Percentiles rank a stretch among this genome's conserved stretches.
Conservation (phyloP, 2,888 invertebrate species). For the Rugalucina vietnamica region DNA sequence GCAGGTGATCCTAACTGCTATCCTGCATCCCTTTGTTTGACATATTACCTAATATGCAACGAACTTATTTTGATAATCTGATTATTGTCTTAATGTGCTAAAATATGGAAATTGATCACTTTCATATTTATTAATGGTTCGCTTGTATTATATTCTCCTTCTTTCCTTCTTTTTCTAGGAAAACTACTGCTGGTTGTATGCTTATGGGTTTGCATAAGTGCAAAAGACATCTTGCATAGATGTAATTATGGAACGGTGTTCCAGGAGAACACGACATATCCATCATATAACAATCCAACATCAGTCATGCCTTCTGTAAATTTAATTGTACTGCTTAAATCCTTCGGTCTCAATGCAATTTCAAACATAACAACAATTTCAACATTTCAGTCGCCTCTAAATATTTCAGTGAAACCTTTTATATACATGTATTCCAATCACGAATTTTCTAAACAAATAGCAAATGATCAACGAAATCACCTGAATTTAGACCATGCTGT, state of each 20-base stretch:
- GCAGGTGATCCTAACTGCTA: too few relatives aligned
- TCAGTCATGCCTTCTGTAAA: neutral
- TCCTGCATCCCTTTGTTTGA: neutral
- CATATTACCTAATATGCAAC: neutral
- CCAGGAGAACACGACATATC: too few relatives aligned
- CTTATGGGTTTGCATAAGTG: too few relatives aligned
- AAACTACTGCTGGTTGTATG: too few relatives aligned
- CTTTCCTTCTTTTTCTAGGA: neutral
- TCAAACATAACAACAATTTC: neutral
- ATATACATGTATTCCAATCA: neutral
- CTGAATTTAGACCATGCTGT: neutral
- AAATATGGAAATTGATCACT: constrained; percentile 8
- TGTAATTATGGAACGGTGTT: neutral
- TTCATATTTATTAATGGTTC: constrained; percentile 1
- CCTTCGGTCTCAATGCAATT: neutral
- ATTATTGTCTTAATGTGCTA: constrained; percentile 2
- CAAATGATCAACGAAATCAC: neutral
- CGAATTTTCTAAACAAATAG: neutral
- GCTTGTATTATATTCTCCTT: neutral
- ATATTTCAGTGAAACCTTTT: neutral
- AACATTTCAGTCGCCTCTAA: neutral
- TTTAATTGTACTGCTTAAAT: neutral
- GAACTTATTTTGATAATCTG: neutral
- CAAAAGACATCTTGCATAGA: neutral
- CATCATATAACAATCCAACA: neutral